Evolutionary conservation across 2,888 invertebrate genomes (phyloP).

Genomic region (Heliconius cydno): DNA sequence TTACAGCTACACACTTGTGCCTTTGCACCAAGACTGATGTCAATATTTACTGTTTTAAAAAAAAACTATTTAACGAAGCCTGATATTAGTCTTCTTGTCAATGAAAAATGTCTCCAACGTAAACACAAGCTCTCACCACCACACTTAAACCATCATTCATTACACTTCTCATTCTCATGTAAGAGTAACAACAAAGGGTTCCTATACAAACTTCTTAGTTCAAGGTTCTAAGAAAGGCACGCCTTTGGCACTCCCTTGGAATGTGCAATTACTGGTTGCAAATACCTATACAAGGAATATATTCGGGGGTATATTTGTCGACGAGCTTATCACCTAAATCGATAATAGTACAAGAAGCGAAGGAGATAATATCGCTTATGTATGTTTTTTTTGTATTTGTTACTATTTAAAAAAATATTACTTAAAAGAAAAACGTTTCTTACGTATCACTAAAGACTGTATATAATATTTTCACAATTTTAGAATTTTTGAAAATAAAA

Average conservation of each 20-base stretch:
- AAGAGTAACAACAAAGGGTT: slow-evolving; percentile 48
- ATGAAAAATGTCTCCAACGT: background rate
- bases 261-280: slow-evolving; percentile 45
- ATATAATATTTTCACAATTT: too few relatives aligned
- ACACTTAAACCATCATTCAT: slow-evolving; percentile 42
- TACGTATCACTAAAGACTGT: too few relatives aligned
- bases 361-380: too few relatives aligned
- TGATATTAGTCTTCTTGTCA: background rate
- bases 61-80: background rate
- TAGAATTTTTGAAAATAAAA: too few relatives aligned
- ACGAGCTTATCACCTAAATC: slow-evolving; percentile 7
- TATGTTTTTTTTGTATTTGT: too few relatives aligned
- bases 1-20: too few relatives aligned
- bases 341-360: background rate
- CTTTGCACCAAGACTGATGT: too few relatives aligned
- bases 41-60: too few relatives aligned
- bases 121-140: slow-evolving; percentile 36
- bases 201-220: slow-evolving; percentile 53
- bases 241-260: slow-evolving; percentile 49
- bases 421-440: too few relatives aligned
- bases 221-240: slow-evolving; percentile 60
- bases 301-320: slow-evolving; percentile 26
- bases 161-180: slow-evolving; percentile 41
- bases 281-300: slow-evolving; percentile 38
- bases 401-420: too few relatives aligned